These are phyloP conservation scores for Rhagonycha lutea DNA, from an alignment of 2,888 invertebrate species.

Conservation along the genomic window DNA sequence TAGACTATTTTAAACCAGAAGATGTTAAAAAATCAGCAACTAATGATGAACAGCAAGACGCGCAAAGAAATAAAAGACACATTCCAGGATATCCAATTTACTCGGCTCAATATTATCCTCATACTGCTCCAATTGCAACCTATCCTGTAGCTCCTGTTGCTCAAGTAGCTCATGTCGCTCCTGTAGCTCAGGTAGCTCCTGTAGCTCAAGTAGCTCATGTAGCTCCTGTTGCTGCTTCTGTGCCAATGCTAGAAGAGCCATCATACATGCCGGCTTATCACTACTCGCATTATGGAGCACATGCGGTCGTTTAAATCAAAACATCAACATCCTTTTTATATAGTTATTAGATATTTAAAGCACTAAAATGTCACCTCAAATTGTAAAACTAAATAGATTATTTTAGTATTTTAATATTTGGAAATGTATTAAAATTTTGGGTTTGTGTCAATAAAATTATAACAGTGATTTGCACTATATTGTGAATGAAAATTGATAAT, in stretches of 20 bases:
- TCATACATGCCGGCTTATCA: background rate
- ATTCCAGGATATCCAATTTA: background rate
- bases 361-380: background rate
- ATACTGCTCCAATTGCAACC: background rate
- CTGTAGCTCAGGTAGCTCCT: background rate
- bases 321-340: background rate
- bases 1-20: background rate
- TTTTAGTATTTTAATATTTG: background rate
- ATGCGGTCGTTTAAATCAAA: background rate
- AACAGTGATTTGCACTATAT: background rate
- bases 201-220: background rate
- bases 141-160: background rate
- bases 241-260: background rate
- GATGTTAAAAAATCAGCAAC: background rate
- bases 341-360: background rate
- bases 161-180: too few species aligned
- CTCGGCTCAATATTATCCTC: background rate
- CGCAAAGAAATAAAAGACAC: background rate
- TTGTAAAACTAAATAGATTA: background rate
- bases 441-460: background rate
- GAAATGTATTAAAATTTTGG: background rate
- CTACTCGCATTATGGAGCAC: background rate
- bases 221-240: background rate
- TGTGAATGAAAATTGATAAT: background rate
- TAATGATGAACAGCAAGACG: background rate